Evolutionary conservation across 1,140 invertebrate species (phyloP), one percentile per base, ranked within the genome.

Genomic region (Drosophila nannoptera): DNA sequence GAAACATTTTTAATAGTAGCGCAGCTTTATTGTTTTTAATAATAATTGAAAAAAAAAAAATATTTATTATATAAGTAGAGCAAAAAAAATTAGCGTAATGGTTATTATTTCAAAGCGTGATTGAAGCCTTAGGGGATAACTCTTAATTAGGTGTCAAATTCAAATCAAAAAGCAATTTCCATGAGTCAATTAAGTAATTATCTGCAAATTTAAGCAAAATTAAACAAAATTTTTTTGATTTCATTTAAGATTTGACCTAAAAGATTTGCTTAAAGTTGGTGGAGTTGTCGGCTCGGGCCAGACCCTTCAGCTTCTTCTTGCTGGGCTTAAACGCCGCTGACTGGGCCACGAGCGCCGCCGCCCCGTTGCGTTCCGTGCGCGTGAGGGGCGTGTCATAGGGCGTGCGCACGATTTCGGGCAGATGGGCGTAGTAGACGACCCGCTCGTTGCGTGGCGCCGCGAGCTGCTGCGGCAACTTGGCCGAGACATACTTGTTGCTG

Each of bases 341-440:
- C 12, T 52, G 32, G 9, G 73, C 29, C 7, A 48, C 50, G 40
- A 42, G 14, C 4, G 66, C 50, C 2, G 59, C 50, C 31, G 71
- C 72, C 0, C 45, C 62, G 31, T 70, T 76, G 1, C 80, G 72
- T 42, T 77, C 74, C 55, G 58, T 45, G 14, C 72, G n/a, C 31
- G 45, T 3, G 38, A 35, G 4, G 42, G 22, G 42, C 33, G 48
- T 16, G 7, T 88, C 88, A 11, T 90, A 87, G 2, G 90, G 88
- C 6, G 78, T 89, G 35, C 90, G 78, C 0, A 90, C 87, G 36
- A 91, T 87, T 75, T 91, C 90, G 3, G 90, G 90, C 7, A 91
- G 73, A 65, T 90, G 90, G 35, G 90, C 90, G 59, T 91, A 91
- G 65, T 91, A 91, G 14, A 91, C 90, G 12, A 91, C 77, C 5